Percentiles rank a stretch among this genome's conserved stretches.
These are phyloP conservation scores for Phalacrocorax carbo DNA, from an alignment of 2,113 vertebrate genomes.

Conservation along the genomic window DNA sequence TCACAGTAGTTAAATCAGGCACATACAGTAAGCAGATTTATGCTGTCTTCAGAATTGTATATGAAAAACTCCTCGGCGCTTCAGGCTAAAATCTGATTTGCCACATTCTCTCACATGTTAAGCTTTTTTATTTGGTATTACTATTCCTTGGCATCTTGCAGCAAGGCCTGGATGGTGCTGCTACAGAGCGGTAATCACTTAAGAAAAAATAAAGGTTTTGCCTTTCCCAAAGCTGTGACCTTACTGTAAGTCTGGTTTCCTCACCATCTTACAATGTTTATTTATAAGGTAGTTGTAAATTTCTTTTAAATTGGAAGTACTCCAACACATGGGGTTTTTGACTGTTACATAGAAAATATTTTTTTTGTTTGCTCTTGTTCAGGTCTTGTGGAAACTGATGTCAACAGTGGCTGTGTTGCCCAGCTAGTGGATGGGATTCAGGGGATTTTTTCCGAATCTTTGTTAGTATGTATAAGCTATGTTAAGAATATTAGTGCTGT, in stretches of 20 bases:
- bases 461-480: neutral
- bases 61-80: slow-evolving; percentile 31
- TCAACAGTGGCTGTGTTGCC: neutral
- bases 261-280: neutral
- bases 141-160: slow-evolving; percentile 43
- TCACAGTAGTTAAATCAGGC: slow-evolving; percentile 29
- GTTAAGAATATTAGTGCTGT: neutral
- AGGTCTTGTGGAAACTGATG: neutral
- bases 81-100: slow-evolving; percentile 53
- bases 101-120: slow-evolving; percentile 28
- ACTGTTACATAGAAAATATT: neutral
- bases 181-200: neutral
- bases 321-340: neutral
- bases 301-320: neutral
- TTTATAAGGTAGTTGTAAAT: neutral
- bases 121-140: slow-evolving; percentile 23
- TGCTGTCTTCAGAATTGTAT: slow-evolving; percentile 39
- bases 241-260: neutral
- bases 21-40: slow-evolving; percentile 38
- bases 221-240: neutral
- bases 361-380: neutral
- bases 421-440: neutral
- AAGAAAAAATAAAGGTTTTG: neutral
- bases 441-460: neutral
- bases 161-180: neutral